phyloP scores from a whole-genome alignment of 2,113 vertebrate genomes.

The Peromyscus californicus region DNA sequence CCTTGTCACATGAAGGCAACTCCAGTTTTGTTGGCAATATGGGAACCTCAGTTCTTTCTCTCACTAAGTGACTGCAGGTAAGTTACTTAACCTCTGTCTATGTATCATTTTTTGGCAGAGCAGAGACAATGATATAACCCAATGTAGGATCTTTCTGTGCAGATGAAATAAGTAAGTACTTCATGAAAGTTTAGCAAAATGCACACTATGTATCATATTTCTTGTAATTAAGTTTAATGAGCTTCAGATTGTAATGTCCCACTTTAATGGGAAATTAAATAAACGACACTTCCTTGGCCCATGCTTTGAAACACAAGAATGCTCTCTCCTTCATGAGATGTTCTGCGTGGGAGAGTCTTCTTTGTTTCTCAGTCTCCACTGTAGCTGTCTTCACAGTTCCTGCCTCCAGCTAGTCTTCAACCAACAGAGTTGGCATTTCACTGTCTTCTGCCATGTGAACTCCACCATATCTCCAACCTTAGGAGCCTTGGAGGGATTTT shows the following conservation, averaged over 20 bases:
- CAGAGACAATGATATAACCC: neutral
- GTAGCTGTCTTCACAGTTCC: neutral
- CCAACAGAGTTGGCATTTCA: too few relatives aligned
- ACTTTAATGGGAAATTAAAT: too few relatives aligned
- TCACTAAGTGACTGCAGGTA: too few relatives aligned
- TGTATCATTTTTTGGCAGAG: neutral
- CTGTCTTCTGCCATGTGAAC: neutral
- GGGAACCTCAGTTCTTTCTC: neutral
- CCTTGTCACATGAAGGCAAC: neutral
- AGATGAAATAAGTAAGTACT: neutral
- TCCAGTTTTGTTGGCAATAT: too few relatives aligned
- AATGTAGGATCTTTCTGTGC: neutral
- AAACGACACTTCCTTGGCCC: too few relatives aligned
- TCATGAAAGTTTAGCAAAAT: neutral
- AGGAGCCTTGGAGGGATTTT: too few relatives aligned
- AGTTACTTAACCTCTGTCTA: neutral
- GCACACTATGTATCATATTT: fast-evolving
- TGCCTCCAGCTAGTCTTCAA: neutral
- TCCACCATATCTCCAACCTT: too few relatives aligned
- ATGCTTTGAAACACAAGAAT: neutral
- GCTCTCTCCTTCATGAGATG: too few relatives aligned
- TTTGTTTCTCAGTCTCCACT: neutral
- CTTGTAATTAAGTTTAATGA: too few relatives aligned
- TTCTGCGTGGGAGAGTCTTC: neutral
- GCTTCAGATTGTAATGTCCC: too few relatives aligned